Base-by-base conservation (phyloP, 2,113 vertebrate species). In the Oreotrochilus melanogaster region DNA sequence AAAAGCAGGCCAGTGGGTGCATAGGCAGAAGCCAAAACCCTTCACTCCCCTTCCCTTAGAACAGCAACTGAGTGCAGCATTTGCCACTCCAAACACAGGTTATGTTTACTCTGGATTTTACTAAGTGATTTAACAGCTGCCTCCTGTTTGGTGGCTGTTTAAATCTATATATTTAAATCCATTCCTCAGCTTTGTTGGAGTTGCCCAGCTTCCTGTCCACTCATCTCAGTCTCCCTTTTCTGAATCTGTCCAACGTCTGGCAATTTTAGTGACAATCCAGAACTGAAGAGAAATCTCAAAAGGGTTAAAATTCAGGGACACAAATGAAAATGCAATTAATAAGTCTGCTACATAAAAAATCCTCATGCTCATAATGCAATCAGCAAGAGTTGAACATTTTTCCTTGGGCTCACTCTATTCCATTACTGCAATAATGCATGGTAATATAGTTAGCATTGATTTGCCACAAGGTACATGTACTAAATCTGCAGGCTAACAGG, bases 401-500 rank as follows among this genome's bases (percentile, higher is more conserved):
- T 86, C 89, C 67, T 93, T 83, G 89, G 81, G 93, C 72, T 75
- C 58, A 47, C 91, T 94, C 58, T 27, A 28, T 80, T 86, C 94
- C 53, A 45, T 53, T 62, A 64, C 86, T 84, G 94, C 90, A 95
- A 54, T 89, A 96, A 94, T 15, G 42, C 84, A 73, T 3, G n/a
- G 88, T 86, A 93, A 95, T 88, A 65, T 57, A 48, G 78, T 97
- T 97, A 96, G 87, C 92, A 94, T 90, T 94, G 97, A 97, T 97
- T 95, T 93, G 95, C 95, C 33, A 27, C 88, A 92, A 96, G 96
- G 95, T 93, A 35, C 86, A 28, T 89, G 92, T 84, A 79, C 80
- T 81, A 94, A 95, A 88, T 95, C 86, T 86, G 93, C 95, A 89
- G 94, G 92, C 93, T 93, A 94, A 92, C 88, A 54, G 92, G 90